Base-by-base conservation (phyloP, 2,797 vertebrate genomes). In the Gymnopithys bicolor region DNA sequence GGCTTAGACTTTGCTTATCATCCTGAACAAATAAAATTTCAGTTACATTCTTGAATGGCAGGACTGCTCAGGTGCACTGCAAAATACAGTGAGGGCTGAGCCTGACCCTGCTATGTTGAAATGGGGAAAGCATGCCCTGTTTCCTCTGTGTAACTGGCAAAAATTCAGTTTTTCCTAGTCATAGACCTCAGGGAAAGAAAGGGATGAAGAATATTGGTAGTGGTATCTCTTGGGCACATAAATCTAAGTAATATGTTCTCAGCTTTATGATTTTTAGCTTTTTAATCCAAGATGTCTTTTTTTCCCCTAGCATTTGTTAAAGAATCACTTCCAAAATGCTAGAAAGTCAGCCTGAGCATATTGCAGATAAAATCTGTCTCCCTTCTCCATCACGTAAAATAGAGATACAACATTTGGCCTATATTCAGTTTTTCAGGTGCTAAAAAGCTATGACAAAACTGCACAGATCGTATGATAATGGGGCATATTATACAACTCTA, bases 281-380 rank as follows among this genome's bases (percentile, higher is more conserved):
- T 96, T 97, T 93, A 95, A 83, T 94, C 93, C 90, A 95, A 95
- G 52, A 83, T 94, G 63, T 88, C 52, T 95, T 89, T 87, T 86
- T 60, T 18, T 33, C 33, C 35, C 22, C 43, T 60, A 94, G 52
- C 93, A 92, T 95, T 96, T 96, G 94, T 94, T 95, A 96, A 90
- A 95, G 88, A 96, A 95, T 95, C 93, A 94, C 68, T 94, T 96
- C 95, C 95, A 97, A 97, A 97, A 95, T 89, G 93, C 94, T 95
- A 95, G 94, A 95, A 97, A 96, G 88, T 95, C 88, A 93, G 94
- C 86, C 86, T 96, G 95, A 95, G 90, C 96, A 96, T 96, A 96
- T 96, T 96, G 96, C 94, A 96, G 93, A 95, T 95, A 94, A 96
- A 96, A 96, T 96, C 96, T 95, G 95, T 96, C 94, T 95, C 84